Evolutionary conservation across 2,113 vertebrate genomes (phyloP).

Genomic region (Lipophrys pholis): DNA sequence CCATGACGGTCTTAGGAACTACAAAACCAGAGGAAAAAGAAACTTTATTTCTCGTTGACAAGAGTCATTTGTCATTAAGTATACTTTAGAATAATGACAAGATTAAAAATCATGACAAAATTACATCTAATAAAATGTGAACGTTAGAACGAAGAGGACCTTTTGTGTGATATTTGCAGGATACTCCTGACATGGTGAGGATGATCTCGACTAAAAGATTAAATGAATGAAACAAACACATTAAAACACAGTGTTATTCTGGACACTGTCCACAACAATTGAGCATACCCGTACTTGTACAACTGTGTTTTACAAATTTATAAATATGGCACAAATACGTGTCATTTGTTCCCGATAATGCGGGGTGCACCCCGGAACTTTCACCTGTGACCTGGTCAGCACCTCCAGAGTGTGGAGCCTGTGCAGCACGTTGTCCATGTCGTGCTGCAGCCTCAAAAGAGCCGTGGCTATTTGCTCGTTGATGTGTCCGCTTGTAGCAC

Average conservation of each 20-base stretch:
- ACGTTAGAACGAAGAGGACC: constrained; percentile 19
- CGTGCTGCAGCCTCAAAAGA: constrained; percentile 88
- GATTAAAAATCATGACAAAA: too few species aligned
- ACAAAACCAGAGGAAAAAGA: not conserved
- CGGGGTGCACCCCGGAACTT: not conserved
- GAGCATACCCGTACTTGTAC: not conserved
- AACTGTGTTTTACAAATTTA: too few species aligned
- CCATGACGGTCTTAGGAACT: constrained; percentile 87
- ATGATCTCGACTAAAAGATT: constrained; percentile 60
- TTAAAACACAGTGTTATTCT: not conserved
- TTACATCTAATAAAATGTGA: not conserved
- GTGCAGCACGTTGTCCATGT: constrained; percentile 91
- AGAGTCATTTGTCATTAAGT: constrained; percentile 1
- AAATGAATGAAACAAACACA: not conserved
- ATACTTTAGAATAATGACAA: not conserved
- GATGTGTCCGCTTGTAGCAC: constrained; percentile 75
- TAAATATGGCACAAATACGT: not conserved
- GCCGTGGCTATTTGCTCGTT: constrained; percentile 88
- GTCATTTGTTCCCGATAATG: too few species aligned
- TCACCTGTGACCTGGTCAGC: constrained; percentile 85
- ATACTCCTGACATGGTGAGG: constrained; percentile 41
- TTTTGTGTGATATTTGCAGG: constrained; percentile 39
- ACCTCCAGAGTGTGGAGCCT: constrained; percentile 89
- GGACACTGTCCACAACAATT: not conserved
- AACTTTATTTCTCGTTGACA: not conserved